Conservation (phyloP, 2,888 invertebrate genomes). For the Orchesella flavescens region DNA sequence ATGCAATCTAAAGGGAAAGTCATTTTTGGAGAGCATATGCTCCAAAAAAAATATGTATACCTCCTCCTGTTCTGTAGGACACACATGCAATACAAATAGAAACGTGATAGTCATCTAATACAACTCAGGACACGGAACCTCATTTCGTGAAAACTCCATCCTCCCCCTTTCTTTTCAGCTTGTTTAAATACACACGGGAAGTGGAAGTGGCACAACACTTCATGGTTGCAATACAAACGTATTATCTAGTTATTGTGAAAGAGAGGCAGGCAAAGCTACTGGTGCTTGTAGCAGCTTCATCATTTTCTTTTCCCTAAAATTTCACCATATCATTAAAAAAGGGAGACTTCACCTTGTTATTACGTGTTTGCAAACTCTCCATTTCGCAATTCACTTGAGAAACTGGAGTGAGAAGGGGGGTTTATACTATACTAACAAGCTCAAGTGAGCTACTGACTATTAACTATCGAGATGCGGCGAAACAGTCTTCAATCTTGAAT, state of each 20-base stretch:
- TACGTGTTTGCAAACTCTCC: constrained; percentile 17
- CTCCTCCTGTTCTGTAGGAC: not conserved
- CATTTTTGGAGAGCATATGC: not conserved
- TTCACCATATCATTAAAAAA: constrained; percentile 5
- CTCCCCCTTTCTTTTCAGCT: not conserved
- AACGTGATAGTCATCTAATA: constrained; percentile 12
- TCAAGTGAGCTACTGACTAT: not conserved
- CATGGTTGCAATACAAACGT: not conserved
- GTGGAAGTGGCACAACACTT: constrained; percentile 18
- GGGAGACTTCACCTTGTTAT: not conserved
- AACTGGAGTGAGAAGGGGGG: not conserved
- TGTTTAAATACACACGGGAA: constrained; percentile 15
- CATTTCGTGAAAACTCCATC: not conserved
- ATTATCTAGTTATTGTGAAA: not conserved
- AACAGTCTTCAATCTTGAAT: not conserved
- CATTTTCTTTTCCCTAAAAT: not conserved
- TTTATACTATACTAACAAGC: not conserved
- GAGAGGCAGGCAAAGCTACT: not conserved
- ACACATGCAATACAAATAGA: not conserved
- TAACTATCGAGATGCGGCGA: not conserved
- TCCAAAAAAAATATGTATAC: too few species aligned
- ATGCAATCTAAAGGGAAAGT: not conserved
- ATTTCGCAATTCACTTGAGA: constrained; percentile 13
- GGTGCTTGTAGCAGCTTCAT: not conserved
- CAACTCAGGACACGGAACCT: not conserved